These are phyloP conservation scores for Anadara kagoshimensis DNA, from an alignment of 1,140 invertebrate genomes.

Conservation along the genomic window DNA sequence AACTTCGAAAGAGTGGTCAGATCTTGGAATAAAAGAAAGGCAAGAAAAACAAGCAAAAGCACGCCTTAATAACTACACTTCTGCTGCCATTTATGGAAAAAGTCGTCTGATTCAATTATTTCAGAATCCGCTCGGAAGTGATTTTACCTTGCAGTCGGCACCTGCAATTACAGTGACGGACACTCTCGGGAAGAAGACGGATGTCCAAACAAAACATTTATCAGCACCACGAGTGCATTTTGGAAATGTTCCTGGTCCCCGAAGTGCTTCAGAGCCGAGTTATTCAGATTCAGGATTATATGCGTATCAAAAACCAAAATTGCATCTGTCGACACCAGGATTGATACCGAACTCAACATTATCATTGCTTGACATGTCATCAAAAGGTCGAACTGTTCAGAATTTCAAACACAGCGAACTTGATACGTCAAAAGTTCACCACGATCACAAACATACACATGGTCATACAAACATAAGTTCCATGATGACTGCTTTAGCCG, in stretches of 20 bases:
- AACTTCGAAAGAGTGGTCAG: slow-evolving; percentile 58
- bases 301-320: not conserved
- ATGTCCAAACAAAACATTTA: no score
- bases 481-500: slow-evolving; percentile 54
- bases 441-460: slow-evolving; percentile 12
- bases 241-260: not conserved
- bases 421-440: slow-evolving; percentile 48
- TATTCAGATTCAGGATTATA: not conserved
- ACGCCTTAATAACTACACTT: slow-evolving; percentile 42
- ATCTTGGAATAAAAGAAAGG: slow-evolving; percentile 57
- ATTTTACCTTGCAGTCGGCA: not conserved
- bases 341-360: slow-evolving; percentile 13
- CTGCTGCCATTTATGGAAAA: slow-evolving; percentile 51
- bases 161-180: not conserved
- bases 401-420: slow-evolving; percentile 40
- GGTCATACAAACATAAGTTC: slow-evolving; percentile 4
- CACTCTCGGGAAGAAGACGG: no score
- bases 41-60: slow-evolving; percentile 38
- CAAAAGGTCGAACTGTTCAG: slow-evolving; percentile 10
- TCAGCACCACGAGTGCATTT: not conserved
- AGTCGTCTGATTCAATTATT: slow-evolving; percentile 27
- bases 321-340: no score
- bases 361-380: slow-evolving; percentile 27
- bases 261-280: not conserved
- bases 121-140: slow-evolving; percentile 6